Evolutionary conservation across 2,797 vertebrate species (phyloP).

Genomic region (Phoeniculus purpureus): DNA sequence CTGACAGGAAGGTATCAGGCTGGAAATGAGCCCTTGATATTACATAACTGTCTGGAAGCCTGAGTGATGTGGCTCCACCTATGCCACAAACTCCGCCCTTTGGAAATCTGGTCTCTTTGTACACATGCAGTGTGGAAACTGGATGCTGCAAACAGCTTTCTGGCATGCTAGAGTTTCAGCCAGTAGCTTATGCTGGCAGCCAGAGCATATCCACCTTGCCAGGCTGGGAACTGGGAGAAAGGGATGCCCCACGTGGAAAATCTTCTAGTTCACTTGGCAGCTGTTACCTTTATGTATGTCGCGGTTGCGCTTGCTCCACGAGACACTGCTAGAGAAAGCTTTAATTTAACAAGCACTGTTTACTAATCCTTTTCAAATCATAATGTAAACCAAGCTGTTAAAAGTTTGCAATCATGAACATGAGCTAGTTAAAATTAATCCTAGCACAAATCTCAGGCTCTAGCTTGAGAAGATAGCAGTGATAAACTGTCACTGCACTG

Average conservation of each 20-base stretch:
- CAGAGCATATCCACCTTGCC: neutral
- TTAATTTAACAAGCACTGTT: conserved; percentile 8
- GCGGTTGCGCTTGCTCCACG: neutral
- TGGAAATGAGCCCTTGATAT: neutral
- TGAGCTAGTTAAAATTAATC: conserved; percentile 38
- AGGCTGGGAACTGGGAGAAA: neutral
- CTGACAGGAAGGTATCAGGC: neutral
- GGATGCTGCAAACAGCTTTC: neutral
- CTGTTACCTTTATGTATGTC: neutral
- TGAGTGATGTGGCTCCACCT: neutral
- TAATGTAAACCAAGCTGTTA: conserved; percentile 26
- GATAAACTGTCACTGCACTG: neutral
- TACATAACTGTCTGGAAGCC: neutral
- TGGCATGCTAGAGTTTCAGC: conserved; percentile 4
- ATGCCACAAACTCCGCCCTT: neutral
- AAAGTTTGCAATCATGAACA: neutral
- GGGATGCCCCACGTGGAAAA: neutral
- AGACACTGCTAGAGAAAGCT: conserved; percentile 5
- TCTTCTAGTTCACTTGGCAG: neutral
- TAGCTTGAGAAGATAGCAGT: neutral
- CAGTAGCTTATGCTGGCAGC: conserved; percentile 9
- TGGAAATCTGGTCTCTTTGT: neutral
- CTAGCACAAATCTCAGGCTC: neutral
- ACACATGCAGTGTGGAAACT: neutral
- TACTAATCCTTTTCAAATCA: conserved; percentile 38